These are phyloP conservation scores for Octopus bimaculoides DNA, from an alignment of 1,140 invertebrate genomes.

Conservation along the genomic window DNA sequence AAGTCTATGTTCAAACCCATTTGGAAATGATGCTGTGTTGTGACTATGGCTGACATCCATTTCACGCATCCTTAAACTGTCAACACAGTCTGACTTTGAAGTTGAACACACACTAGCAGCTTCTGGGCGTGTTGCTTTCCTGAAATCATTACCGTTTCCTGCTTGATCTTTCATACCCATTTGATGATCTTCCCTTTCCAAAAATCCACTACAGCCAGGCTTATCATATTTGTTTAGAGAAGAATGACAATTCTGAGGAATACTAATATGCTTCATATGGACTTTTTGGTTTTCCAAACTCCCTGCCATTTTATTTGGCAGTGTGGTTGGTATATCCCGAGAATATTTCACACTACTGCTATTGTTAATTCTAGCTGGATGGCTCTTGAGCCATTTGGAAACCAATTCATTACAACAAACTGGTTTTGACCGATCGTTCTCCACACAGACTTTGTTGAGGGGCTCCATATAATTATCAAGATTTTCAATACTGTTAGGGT, in stretches of 20 bases:
- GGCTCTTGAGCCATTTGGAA: background rate
- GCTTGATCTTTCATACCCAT: background rate
- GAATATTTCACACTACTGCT: no score
- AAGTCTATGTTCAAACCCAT: no score
- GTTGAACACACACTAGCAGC: background rate
- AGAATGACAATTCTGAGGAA: background rate
- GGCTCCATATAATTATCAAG: background rate
- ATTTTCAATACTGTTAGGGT: background rate
- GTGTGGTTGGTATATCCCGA: no score
- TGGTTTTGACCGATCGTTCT: background rate
- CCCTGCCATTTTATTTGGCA: no score
- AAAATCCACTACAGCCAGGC: background rate
- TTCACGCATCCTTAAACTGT: background rate
- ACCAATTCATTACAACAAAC: background rate
- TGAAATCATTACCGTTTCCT: background rate
- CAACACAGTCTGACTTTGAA: background rate
- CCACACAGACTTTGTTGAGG: background rate
- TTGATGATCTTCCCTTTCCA: background rate
- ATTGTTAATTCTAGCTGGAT: no score
- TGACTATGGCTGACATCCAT: background rate
- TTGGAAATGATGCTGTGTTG: background rate
- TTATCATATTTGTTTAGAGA: background rate
- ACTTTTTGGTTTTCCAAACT: background rate
- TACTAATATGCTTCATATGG: background rate
- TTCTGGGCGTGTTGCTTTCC: background rate